Base-by-base conservation (phyloP, 2,888 invertebrate genomes). In the Macaria liturata region DNA sequence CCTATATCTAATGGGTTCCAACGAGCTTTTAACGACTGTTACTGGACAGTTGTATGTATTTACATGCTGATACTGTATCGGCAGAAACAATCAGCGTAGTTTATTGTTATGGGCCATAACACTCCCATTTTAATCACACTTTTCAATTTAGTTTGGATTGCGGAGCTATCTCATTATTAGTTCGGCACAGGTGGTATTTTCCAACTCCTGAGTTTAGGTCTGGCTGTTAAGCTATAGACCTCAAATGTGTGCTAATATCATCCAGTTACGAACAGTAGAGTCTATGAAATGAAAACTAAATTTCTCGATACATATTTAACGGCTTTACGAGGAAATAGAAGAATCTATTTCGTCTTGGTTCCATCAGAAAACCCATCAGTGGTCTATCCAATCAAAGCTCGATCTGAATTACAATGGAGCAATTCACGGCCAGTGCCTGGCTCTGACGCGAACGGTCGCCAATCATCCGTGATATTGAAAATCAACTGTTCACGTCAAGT, bases 371-470 rank as follows among this genome's bases (percentile, higher is more conserved):
- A 34, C 34, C 37, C 45, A 48, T 48, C 32, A 32, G 32, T 49
- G 49, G 32, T 44, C 45, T 47, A 42, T 31, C 46, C 47, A 59
- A 59, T 54, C 58, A 54, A 47, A 46, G 42, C 32, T 54, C 51
- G 34, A 61, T 64, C 56, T 52, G 54, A 61, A 59, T 59, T 49
- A 61, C 61, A 59, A 61, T 59, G 49, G 51, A 42, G 48, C 57
- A 54, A 58, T 57, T 61, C 51, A 52, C 40, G 49, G 40, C 46
- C 52, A 51, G 55, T 42, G 46, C 47, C 51, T 56, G 60, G 7
- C 37, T n/a, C 46, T 53, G 64, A 61, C 59, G 49, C 49, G 57
- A 57, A 59, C 49, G 46, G 48, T 45, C 30, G 32, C 32, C 57
- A 49, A 52, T 57, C 57, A 57, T 54, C 57, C 55, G 50, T 53